Conservation (phyloP, 2,888 invertebrate species). For the Leucophenga maculata region DNA sequence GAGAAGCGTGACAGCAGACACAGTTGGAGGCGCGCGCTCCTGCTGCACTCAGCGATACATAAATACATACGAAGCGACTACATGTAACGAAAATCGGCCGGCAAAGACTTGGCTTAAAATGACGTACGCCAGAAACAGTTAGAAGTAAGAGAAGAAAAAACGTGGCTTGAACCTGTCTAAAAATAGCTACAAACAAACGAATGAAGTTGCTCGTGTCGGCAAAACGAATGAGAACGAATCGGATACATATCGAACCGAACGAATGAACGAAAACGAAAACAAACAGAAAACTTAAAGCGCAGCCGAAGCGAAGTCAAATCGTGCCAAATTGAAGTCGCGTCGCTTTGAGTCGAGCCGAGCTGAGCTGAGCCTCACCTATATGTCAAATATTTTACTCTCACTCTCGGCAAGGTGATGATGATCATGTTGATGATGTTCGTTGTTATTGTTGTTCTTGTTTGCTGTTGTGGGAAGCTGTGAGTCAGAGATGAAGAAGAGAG, state of each 20-base stretch:
- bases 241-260: constrained; percentile 17
- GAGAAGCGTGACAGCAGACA: neutral
- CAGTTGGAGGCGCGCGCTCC: constrained; percentile 7
- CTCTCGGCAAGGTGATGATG: constrained; percentile 22
- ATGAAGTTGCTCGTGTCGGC: constrained; percentile 10
- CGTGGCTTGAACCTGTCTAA: constrained; percentile 70
- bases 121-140: constrained; percentile 67
- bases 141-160: constrained; percentile 50
- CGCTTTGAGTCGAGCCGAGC: neutral
- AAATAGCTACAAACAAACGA: constrained; percentile 57
- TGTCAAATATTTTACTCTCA: constrained; percentile 25
- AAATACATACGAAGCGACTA: neutral
- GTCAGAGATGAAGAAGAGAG: neutral
- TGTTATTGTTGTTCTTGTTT: neutral
- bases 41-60: constrained; percentile 41
- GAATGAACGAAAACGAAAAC: constrained; percentile 37
- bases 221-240: constrained; percentile 38
- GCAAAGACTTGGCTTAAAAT: constrained; percentile 15
- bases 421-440: neutral
- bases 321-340: neutral
- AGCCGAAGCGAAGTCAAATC: no score
- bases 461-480: constrained; percentile 4
- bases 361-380: constrained; percentile 12
- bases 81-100: constrained; percentile 14
- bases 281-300: neutral